phyloP scores from a whole-genome alignment of 2,113 vertebrate species.

The Anguilla rostrata region DNA sequence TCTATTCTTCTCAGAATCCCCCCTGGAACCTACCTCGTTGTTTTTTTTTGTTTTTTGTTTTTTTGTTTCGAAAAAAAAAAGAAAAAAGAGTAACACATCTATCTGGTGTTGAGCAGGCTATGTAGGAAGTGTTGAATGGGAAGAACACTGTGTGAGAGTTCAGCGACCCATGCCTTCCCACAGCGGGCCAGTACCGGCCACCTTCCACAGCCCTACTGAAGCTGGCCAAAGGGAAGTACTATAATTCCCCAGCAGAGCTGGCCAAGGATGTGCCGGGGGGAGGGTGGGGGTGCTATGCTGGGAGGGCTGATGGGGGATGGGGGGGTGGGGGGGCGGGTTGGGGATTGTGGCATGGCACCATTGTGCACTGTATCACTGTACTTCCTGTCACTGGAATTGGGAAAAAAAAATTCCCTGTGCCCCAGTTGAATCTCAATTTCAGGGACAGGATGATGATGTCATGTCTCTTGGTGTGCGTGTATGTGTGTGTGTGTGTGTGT shows the following conservation, averaged over 20 bases:
- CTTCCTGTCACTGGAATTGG: constrained; percentile 35
- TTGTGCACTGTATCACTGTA: constrained; percentile 37
- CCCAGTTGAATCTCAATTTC: background rate
- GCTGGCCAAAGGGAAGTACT: constrained; percentile 71
- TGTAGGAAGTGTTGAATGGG: constrained; percentile 63
- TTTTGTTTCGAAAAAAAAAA: constrained; percentile 18
- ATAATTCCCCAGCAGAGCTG: constrained; percentile 60
- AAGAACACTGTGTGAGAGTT: constrained; percentile 74
- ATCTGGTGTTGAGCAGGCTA: constrained; percentile 37
- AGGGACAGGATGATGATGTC: constrained; percentile 31
- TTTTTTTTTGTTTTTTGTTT: constrained; percentile 15
- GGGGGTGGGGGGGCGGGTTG: constrained; percentile 30
- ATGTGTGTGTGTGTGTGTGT: no score
- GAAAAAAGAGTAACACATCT: constrained; percentile 21
- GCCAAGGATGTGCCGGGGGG: constrained; percentile 67
- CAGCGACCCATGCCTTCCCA: constrained; percentile 70
- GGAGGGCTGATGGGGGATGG: background rate
- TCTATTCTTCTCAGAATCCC: constrained; percentile 47
- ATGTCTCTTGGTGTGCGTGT: background rate
- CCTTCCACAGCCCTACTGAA: constrained; percentile 57
- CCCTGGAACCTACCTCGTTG: constrained; percentile 29
- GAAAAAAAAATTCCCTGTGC: constrained; percentile 12
- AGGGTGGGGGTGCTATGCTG: constrained; percentile 24
- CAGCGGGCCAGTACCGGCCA: constrained; percentile 60
- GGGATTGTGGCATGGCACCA: constrained; percentile 20